phyloP scores from a whole-genome alignment of 2,797 vertebrate genomes.

The Sebastes matsubarae region DNA sequence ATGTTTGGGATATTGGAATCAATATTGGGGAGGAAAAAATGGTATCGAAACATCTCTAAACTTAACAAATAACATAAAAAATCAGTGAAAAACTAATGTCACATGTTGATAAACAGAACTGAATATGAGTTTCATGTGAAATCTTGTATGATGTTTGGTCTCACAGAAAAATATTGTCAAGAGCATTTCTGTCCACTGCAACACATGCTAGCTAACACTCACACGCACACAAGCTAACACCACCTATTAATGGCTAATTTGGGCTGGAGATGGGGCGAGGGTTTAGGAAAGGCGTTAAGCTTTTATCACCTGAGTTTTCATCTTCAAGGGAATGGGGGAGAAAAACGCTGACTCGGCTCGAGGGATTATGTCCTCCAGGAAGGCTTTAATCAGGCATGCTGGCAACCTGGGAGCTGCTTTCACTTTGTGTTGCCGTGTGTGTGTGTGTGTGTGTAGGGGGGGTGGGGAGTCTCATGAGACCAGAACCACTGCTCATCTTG shows the following conservation, averaged over 20 bases:
- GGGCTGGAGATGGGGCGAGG: not conserved
- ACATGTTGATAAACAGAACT: not conserved
- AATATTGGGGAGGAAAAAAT: too few species aligned
- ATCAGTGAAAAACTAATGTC: not conserved
- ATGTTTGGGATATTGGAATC: too few species aligned
- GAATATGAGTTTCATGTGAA: not conserved
- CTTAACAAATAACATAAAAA: not conserved
- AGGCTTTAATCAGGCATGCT: conserved; percentile 40
- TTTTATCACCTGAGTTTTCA: conserved; percentile 29
- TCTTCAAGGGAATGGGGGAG: conserved; percentile 3
- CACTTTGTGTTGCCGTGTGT: not conserved
- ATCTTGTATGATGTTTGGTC: not conserved
- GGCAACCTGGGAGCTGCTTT: conserved; percentile 25
- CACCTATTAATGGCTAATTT: not conserved
- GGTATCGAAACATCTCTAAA: not conserved
- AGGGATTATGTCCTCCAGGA: conserved; percentile 28
- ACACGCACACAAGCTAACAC: not conserved
- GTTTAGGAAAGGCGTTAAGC: not conserved
- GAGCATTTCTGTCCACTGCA: not conserved
- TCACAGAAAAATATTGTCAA: not conserved
- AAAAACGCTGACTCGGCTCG: conserved; percentile 38
- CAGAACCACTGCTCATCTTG: not conserved
- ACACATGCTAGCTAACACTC: not conserved
- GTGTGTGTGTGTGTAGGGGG: not conserved
- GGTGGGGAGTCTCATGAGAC: not conserved